Base-by-base conservation (phyloP, 2,888 invertebrate genomes). In the Alentia gelatinosa region DNA sequence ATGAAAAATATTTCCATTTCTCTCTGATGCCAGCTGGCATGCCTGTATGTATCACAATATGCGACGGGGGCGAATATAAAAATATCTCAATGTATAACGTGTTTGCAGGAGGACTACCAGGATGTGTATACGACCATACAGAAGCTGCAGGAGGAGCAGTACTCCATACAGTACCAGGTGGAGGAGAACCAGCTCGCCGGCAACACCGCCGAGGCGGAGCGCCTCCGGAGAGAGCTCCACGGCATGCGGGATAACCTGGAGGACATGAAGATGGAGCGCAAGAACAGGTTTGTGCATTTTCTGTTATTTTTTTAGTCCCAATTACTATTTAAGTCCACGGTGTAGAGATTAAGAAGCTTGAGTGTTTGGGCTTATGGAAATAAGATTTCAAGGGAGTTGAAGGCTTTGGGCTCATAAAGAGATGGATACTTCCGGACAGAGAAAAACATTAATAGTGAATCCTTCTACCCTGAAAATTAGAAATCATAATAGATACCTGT, bases 71-170 rank as follows among this genome's bases (percentile, higher is more conserved):
- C 9, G 9, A 12, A 19, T 47, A 12, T 12, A 12, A 19, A 9
- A 47, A 47, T 19, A 12, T 47, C 9, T 19, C 47, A 47, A 74
- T 74, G 74, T 74, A 74, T 74, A 26, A 9, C 74, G 9, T 12
- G 7, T 5, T 63, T 37, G 26, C 86, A 86, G 86, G 47, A 86
- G 47, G 86, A 86, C 50, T 86, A 86, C 50, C 47, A 86, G 50
- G 86, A 86, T 15, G 47, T 86, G 47, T 86, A 86, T 33, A 86
- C 86, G 30, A 86, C 47, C 26, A 86, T 86, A 23, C 42, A 50
- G 50, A 47, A 1, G 0, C 30, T 86, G 30, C 86, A 86, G 15
- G 47, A 42, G 47, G 30, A 86, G 47, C 47, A 86, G 33, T 42
- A 42, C 33, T 42, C 19, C 1, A 26, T 42, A 7, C n/a, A 7